Conservation (phyloP, 2,113 vertebrate species). For the Steatornis caripensis region DNA sequence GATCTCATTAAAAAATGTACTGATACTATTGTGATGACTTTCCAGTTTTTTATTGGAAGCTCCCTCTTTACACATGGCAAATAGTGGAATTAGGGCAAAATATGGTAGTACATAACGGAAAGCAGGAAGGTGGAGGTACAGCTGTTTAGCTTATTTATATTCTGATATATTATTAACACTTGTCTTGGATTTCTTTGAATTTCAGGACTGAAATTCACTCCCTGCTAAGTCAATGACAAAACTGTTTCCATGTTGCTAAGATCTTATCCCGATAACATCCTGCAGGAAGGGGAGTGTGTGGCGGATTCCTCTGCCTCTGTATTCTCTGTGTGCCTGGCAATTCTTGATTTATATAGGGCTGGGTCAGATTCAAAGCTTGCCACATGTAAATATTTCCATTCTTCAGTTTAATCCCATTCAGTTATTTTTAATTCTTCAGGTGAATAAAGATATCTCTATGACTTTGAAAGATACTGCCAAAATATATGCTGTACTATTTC, state of each 20-base stretch:
- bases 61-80: background rate
- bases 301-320: background rate
- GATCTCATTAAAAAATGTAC: background rate
- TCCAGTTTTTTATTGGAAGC: background rate
- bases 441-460: background rate
- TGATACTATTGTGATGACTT: background rate
- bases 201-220: background rate
- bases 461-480: background rate
- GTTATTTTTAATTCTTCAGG: background rate
- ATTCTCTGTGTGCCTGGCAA: background rate
- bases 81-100: background rate
- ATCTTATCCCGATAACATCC: background rate
- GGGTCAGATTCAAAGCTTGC: background rate
- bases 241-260: background rate
- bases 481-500: background rate
- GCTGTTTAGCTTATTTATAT: background rate
- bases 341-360: background rate
- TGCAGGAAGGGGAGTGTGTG: background rate
- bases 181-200: constrained; percentile 14
- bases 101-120: background rate
- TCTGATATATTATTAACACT: constrained; percentile 16
- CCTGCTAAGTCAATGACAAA: constrained; percentile 2
- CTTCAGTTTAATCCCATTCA: background rate
- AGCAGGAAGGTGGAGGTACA: background rate
- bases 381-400: background rate